phyloP scores from a whole-genome alignment of 92 coral and sea anemone species.

The Meandrina meandrites region DNA sequence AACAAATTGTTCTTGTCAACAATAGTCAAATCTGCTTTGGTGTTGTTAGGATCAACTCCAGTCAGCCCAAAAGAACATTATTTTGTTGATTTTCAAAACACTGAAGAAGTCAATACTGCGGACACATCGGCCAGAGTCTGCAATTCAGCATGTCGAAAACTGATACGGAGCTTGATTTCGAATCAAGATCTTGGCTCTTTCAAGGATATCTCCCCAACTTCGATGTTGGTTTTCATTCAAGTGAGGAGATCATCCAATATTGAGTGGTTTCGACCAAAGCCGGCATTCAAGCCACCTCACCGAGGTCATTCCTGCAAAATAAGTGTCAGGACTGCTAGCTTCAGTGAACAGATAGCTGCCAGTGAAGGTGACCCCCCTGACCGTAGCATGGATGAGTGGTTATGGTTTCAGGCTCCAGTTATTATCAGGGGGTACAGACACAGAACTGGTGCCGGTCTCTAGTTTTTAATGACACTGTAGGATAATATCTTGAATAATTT shows the following conservation, averaged over 20 bases:
- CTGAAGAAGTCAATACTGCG: constrained; percentile 26
- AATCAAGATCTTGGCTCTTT: constrained; percentile 70
- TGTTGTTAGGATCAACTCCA: constrained; percentile 87
- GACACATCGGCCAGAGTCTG: constrained; percentile 44
- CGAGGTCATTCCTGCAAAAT: constrained; percentile 77
- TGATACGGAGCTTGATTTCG: constrained; percentile 77
- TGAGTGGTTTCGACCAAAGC: constrained; percentile 92
- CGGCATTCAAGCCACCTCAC: constrained; percentile 80
- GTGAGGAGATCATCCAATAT: constrained; percentile 59
- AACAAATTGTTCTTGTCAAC: constrained; percentile 70
- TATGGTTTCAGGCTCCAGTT: constrained; percentile 97
- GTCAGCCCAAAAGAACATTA: constrained; percentile 94
- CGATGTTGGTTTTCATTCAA: constrained; percentile 77
- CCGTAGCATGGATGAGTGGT: constrained; percentile 46
- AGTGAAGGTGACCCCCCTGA: constrained; percentile 2
- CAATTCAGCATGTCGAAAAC: constrained; percentile 73
- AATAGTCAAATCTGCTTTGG: constrained; percentile 60
- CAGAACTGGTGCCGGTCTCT: constrained; percentile 3
- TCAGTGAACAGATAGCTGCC: constrained; percentile 9
- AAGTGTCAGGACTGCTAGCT: constrained; percentile 32
- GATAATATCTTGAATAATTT: background rate
- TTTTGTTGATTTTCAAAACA: constrained; percentile 55
- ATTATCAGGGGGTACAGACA: constrained; percentile 74
- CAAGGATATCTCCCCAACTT: constrained; percentile 84
- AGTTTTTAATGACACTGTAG: background rate